A percentile compares a stretch with the other conserved stretches of the same genome.
Evolutionary conservation across 37 sponge, comb jelly and placozoan species (phyloP).

Genomic region (Haliclona indistincta): DNA sequence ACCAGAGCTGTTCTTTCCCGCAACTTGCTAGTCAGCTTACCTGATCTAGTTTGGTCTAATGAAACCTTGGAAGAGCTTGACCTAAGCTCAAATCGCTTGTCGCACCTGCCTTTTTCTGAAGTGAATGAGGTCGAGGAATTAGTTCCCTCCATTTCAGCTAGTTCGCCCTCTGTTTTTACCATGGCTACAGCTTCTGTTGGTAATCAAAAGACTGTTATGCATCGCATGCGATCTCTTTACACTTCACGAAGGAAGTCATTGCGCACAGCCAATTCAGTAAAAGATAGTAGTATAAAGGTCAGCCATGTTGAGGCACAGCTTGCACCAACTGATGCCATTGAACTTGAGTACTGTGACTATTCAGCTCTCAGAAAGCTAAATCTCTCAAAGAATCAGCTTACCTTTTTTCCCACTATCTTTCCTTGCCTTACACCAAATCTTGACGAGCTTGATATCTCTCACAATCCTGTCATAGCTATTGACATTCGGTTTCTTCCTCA

Average conservation of each 20-base stretch:
- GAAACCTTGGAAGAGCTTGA: constrained; percentile 46
- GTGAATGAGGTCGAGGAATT: constrained; percentile 2
- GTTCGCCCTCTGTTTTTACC: no score
- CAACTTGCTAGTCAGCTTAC: constrained; percentile 39
- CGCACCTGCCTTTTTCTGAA: constrained; percentile 40
- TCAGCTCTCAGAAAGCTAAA: constrained; percentile 45
- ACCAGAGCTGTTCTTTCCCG: constrained; percentile 6
- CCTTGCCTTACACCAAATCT: constrained; percentile 75
- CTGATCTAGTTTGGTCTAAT: constrained; percentile 48
- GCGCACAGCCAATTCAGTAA: no score
- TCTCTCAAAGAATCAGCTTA: constrained; percentile 53
- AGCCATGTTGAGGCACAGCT: not conserved
- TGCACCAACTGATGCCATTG: not conserved
- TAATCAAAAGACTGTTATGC: no score
- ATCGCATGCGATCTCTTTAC: no score
- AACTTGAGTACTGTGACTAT: constrained; percentile 29
- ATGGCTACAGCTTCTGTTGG: no score
- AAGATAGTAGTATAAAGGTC: not conserved
- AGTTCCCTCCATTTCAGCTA: no score
- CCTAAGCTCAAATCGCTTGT: constrained; percentile 36
- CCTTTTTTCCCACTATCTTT: constrained; percentile 47
- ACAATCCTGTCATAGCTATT: constrained; percentile 27
- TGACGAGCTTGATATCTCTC: constrained; percentile 54
- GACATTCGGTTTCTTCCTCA: constrained; percentile 52
- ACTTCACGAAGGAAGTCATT: no score